These are phyloP conservation scores for Trachurus trachurus DNA, from an alignment of 2,797 vertebrate genomes.

Conservation along the genomic window DNA sequence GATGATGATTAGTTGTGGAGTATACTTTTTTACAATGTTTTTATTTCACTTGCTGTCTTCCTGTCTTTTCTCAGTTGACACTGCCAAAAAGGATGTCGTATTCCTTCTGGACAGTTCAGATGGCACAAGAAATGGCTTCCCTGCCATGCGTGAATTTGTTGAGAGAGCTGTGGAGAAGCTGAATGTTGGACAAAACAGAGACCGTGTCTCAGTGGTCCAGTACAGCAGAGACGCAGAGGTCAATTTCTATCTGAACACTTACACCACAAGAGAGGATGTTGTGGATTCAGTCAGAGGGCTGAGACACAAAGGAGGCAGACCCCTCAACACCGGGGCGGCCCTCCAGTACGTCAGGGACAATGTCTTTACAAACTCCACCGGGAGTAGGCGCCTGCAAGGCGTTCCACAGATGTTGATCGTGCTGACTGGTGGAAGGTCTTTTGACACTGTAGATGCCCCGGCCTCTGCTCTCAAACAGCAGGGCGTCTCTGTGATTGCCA, in stretches of 20 bases:
- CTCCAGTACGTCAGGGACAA: slow-evolving; percentile 70
- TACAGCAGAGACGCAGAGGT: background rate
- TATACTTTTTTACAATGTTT: background rate
- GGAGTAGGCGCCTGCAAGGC: slow-evolving; percentile 64
- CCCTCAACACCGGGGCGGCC: slow-evolving; percentile 70
- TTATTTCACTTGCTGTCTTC: slow-evolving; percentile 15
- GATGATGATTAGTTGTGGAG: too few species aligned
- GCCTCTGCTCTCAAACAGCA: slow-evolving; percentile 82
- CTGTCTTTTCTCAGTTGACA: too few species aligned
- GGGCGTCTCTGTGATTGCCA: slow-evolving; percentile 23
- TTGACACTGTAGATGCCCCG: slow-evolving; percentile 82
- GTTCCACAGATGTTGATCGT: slow-evolving; percentile 62
- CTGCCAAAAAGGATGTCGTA: too few species aligned
- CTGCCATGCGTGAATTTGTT: background rate
- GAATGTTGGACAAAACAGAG: background rate
- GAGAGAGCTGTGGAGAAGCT: background rate
- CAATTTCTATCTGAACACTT: slow-evolving; percentile 22
- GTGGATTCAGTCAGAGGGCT: slow-evolving; percentile 48
- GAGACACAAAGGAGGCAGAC: slow-evolving; percentile 70
- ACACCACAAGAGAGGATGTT: slow-evolving; percentile 41
- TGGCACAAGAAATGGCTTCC: too few species aligned
- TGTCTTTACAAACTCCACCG: slow-evolving; percentile 66
- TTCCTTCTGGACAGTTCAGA: too few species aligned
- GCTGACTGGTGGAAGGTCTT: slow-evolving; percentile 67
- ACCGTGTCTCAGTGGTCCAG: background rate